phyloP scores from a whole-genome alignment of 2,888 invertebrate genomes.

The Eulithis prunata region DNA sequence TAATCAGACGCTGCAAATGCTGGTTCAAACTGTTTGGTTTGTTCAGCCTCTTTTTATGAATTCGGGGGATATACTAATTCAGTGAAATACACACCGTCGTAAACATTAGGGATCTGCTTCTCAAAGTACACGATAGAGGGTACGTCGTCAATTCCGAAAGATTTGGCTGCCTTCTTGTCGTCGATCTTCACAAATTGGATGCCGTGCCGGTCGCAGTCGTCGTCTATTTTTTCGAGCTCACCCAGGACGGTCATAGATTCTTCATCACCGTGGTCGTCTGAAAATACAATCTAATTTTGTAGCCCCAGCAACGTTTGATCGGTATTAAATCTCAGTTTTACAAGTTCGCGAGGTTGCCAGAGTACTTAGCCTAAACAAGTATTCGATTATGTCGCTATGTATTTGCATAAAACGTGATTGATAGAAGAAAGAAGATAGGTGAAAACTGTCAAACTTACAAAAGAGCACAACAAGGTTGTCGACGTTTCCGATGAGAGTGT shows the following conservation, averaged over 20 bases:
- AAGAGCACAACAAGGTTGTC: conserved; percentile 96
- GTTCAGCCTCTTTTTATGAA: no score
- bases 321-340: no score
- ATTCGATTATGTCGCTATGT: no score
- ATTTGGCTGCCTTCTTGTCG: conserved; percentile 91
- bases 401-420: no score
- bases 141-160: conserved; percentile 93
- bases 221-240: conserved; percentile 96
- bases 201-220: conserved; percentile 95
- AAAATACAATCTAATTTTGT: conserved; percentile 32
- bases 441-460: conserved; percentile 85
- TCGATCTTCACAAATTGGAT: conserved; percentile 97
- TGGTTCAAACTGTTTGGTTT: no score
- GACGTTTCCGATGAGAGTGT: conserved; percentile 94
- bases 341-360: no score
- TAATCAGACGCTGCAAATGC: no score
- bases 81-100: conserved; percentile 86
- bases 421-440: no score
- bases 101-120: conserved; percentile 95
- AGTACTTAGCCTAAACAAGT: no score
- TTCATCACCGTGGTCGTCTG: conserved; percentile 95
- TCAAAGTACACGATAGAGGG: conserved; percentile 97
- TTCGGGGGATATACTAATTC: neutral
- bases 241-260: conserved; percentile 93
- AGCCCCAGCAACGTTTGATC: neutral